Conservation (phyloP, 2,888 invertebrate genomes). For the Zygogramma bicolorata region DNA sequence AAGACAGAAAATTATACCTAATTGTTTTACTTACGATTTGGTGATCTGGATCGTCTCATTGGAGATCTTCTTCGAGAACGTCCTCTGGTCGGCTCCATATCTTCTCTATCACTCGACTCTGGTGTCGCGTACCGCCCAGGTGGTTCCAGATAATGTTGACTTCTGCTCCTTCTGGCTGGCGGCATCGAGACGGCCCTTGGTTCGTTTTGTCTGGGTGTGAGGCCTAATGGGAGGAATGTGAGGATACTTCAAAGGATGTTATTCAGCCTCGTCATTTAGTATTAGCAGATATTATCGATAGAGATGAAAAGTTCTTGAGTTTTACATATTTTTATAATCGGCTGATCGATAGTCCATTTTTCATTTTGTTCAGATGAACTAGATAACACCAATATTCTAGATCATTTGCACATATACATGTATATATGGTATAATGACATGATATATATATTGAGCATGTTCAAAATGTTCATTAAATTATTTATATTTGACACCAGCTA, state of each 20-base stretch:
- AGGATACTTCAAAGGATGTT: too few species aligned
- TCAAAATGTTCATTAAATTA: too few species aligned
- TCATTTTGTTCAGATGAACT: too few species aligned
- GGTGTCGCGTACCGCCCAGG: conserved; percentile 58
- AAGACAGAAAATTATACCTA: not conserved
- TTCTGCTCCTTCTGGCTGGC: conserved; percentile 52
- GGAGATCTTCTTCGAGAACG: conserved; percentile 18
- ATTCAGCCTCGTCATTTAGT: too few species aligned
- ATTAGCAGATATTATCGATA: not conserved
- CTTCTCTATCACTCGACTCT: conserved; percentile 49
- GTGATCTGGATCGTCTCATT: conserved; percentile 44
- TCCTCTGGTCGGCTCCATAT: conserved; percentile 29
- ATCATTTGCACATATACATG: too few species aligned
- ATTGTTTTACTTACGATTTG: conserved; percentile 47
- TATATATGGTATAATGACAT: too few species aligned
- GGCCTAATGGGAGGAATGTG: conserved; percentile 36
- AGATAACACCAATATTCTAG: too few species aligned
- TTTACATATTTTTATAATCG: too few species aligned
- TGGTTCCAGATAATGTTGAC: conserved; percentile 58
- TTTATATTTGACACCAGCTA: too few species aligned
- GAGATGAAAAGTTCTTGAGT: too few species aligned
- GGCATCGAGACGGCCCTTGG: conserved; percentile 35
- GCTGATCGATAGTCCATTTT: too few species aligned
- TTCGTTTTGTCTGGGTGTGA: conserved; percentile 46
- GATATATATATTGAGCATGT: too few species aligned